phyloP scores from a whole-genome alignment of 2,113 vertebrate genomes.

The Otolemur garnettii region DNA sequence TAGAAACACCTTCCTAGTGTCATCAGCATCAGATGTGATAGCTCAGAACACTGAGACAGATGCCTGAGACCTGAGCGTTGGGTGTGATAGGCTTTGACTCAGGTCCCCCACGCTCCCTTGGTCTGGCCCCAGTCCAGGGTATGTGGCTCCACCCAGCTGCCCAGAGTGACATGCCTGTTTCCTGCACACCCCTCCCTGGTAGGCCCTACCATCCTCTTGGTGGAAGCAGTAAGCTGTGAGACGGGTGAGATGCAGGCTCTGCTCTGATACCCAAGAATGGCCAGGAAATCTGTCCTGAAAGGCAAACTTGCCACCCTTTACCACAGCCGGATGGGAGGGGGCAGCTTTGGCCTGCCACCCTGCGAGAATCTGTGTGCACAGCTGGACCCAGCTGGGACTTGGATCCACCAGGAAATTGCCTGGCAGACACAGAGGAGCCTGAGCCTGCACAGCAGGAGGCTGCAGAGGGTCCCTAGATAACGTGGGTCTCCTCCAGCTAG shows the following conservation, averaged over 20 bases:
- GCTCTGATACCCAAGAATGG: not conserved
- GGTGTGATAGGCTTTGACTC: not conserved
- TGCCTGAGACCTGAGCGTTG: rapidly evolving
- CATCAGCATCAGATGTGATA: not conserved
- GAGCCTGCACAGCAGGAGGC: too few relatives aligned
- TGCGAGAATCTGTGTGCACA: not conserved
- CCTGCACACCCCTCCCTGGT: not conserved
- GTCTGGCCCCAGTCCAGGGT: not conserved
- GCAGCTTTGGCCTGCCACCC: not conserved
- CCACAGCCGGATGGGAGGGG: not conserved
- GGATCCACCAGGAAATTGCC: not conserved
- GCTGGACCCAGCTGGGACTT: not conserved
- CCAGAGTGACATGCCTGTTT: not conserved
- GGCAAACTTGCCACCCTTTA: not conserved
- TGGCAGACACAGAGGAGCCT: not conserved
- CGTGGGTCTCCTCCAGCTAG: not conserved
- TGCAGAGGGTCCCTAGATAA: not conserved
- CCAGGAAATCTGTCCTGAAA: not conserved
- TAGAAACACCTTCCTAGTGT: too few relatives aligned
- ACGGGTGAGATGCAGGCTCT: not conserved
- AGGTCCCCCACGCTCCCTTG: rapidly evolving
- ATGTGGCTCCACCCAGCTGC: too few relatives aligned
- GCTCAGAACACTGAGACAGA: not conserved
- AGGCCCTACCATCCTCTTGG: not conserved
- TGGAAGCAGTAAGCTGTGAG: not conserved